Evolutionary conservation across 2,888 invertebrate species (phyloP).

Genomic region (Latrodectus elegans): DNA sequence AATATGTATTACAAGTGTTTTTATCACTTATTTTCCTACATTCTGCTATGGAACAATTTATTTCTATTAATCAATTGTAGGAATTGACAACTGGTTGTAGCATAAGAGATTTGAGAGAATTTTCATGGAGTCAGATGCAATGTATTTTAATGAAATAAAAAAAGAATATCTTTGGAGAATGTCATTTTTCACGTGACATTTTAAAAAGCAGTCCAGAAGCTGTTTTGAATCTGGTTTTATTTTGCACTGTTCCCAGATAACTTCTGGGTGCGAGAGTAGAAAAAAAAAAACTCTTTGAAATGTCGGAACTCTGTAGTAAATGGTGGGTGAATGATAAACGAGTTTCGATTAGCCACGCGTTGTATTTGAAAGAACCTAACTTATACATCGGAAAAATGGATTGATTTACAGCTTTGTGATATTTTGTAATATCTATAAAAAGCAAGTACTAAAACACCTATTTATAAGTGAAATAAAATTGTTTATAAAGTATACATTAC

Average conservation of each 20-base stretch:
- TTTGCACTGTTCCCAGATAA: constrained; percentile 41
- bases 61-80: background rate
- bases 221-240: constrained; percentile 57
- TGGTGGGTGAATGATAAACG: constrained; percentile 59
- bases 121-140: background rate
- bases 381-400: constrained; percentile 52
- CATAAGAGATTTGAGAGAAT: background rate
- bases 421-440: too few species aligned
- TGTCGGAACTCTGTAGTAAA: constrained; percentile 48
- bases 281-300: constrained; percentile 15
- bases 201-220: constrained; percentile 37
- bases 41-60: background rate
- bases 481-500: too few species aligned
- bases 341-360: constrained; percentile 44
- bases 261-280: constrained; percentile 2
- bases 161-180: background rate
- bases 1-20: background rate
- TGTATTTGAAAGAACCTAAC: constrained; percentile 49
- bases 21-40: background rate
- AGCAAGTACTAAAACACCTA: too few species aligned
- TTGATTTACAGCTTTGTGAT: constrained; percentile 22
- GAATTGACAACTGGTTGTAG: background rate
- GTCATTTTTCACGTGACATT: constrained; percentile 50
- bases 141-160: background rate
- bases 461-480: too few species aligned